phyloP scores from a whole-genome alignment of 2,797 vertebrate species.

The Enteromius radiatus region DNA sequence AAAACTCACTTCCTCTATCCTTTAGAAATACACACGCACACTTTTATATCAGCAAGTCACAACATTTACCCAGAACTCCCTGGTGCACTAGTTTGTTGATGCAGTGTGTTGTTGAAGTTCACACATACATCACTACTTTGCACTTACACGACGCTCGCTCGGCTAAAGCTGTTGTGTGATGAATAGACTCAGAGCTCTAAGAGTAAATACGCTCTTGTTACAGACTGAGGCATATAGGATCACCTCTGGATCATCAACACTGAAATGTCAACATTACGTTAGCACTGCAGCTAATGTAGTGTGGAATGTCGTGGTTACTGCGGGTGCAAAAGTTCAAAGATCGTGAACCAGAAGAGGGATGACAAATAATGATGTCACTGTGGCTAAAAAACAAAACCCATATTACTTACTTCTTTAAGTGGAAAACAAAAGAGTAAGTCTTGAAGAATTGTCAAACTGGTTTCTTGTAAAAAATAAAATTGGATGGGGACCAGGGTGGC shows the following conservation, averaged over 20 bases:
- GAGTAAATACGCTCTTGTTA: conserved; percentile 35
- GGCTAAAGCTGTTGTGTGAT: conserved; percentile 51
- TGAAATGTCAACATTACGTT: conserved; percentile 39
- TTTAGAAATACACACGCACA: conserved; percentile 51
- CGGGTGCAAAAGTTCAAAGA: conserved; percentile 37
- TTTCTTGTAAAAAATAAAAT: background rate
- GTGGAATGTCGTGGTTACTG: conserved; percentile 5
- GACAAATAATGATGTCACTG: conserved; percentile 28
- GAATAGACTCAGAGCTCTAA: conserved; percentile 39
- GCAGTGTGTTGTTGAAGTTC: conserved; percentile 50
- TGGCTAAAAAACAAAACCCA: background rate
- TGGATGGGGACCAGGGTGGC: background rate
- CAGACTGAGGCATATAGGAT: conserved; percentile 17
- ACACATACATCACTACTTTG: conserved; percentile 54
- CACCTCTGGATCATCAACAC: conserved; percentile 25
- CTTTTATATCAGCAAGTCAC: conserved; percentile 50
- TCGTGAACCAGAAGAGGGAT: conserved; percentile 18
- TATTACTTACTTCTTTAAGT: background rate
- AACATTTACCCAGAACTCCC: conserved; percentile 59
- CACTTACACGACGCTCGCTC: conserved; percentile 29
- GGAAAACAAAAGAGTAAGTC: background rate
- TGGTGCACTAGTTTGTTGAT: conserved; percentile 41
- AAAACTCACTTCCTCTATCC: background rate
- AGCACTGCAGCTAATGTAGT: conserved; percentile 18
- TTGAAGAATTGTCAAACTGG: background rate